Conservation (phyloP, 2,888 invertebrate species). For the Timandra comae region DNA sequence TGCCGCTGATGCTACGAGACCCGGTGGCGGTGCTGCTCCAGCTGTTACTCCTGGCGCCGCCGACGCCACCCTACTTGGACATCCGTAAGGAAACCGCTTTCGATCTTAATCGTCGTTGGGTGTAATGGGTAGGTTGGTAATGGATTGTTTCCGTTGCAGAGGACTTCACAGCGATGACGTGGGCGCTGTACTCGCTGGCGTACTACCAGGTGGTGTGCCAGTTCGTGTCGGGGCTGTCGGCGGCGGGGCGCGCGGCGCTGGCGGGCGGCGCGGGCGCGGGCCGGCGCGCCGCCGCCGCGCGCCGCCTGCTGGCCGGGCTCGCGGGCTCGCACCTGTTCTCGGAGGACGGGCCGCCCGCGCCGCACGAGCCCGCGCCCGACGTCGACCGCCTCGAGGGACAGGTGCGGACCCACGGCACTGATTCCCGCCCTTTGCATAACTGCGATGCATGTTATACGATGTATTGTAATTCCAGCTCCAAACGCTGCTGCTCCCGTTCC, state of each 20-base stretch:
- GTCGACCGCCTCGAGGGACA: conserved; percentile 39
- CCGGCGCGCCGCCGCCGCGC: conserved; percentile 29
- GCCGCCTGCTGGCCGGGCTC: conserved; percentile 42
- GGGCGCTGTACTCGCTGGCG: conserved; percentile 90
- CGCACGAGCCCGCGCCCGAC: conserved; percentile 27
- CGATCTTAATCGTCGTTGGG: too few relatives aligned
- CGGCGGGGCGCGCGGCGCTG: conserved; percentile 24
- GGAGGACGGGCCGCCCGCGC: conserved; percentile 69
- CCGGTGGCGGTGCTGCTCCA: conserved; percentile 91
- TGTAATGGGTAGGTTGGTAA: too few relatives aligned
- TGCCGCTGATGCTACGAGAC: conserved; percentile 92
- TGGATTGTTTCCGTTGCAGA: too few relatives aligned
- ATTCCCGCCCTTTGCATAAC: too few relatives aligned
- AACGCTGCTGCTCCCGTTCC: conserved; percentile 87
- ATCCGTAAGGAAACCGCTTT: conserved; percentile 84
- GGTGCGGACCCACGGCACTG: too few relatives aligned
- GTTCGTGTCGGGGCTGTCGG: conserved; percentile 73
- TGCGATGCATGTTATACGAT: too few relatives aligned
- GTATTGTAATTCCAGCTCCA: conserved; percentile 80
- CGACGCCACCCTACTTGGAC: conserved; percentile 82
- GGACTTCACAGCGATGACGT: conserved; percentile 91
- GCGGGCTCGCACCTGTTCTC: conserved; percentile 77
- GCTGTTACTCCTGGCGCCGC: conserved; percentile 88
- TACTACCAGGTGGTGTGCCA: conserved; percentile 93
- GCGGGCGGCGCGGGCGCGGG: conserved; percentile 18